These are phyloP conservation scores for Polydrusus cervinus DNA, from an alignment of 2,888 invertebrate genomes.

Conservation along the genomic window DNA sequence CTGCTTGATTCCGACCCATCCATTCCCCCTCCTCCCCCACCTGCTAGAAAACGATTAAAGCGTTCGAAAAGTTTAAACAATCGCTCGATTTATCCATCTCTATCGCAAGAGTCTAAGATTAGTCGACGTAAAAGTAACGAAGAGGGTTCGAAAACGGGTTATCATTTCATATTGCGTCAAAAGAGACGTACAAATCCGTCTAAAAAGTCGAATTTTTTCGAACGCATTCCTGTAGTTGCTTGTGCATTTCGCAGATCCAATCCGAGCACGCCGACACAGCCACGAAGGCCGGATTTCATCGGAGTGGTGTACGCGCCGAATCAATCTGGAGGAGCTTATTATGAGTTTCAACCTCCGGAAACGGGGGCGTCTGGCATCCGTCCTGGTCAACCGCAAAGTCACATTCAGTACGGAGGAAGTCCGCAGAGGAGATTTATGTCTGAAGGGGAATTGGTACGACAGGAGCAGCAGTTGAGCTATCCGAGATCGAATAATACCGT, in stretches of 20 bases:
- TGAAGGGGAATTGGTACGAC: conserved; percentile 86
- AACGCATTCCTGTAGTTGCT: conserved; percentile 61
- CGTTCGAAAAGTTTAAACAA: conserved; percentile 50
- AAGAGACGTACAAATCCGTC: conserved; percentile 8
- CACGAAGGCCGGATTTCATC: conserved; percentile 91
- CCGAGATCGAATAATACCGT: conserved; percentile 84
- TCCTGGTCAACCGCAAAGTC: conserved; percentile 60
- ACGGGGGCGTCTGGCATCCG: conserved; percentile 24
- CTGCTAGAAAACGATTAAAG: conserved; percentile 49
- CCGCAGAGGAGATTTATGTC: conserved; percentile 85
- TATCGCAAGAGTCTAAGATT: conserved; percentile 13
- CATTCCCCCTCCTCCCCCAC: conserved; percentile 45
- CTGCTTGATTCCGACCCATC: conserved; percentile 48
- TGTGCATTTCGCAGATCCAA: conserved; percentile 82
- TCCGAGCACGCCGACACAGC: conserved; percentile 93
- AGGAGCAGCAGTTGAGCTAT: conserved; percentile 78
- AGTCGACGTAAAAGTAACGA: conserved; percentile 19
- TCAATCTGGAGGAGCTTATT: conserved; percentile 66
- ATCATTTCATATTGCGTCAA: conserved; percentile 7
- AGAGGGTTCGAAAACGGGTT: conserved; percentile 10
- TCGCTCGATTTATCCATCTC: conserved; percentile 34
- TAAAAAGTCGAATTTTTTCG: conserved; percentile 40
- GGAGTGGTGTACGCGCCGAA: conserved; percentile 76
- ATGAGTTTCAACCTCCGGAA: conserved; percentile 68
- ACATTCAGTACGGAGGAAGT: conserved; percentile 72